Evolutionary conservation across 2,888 invertebrate species (phyloP).

Genomic region (Sminthurides aquaticus): DNA sequence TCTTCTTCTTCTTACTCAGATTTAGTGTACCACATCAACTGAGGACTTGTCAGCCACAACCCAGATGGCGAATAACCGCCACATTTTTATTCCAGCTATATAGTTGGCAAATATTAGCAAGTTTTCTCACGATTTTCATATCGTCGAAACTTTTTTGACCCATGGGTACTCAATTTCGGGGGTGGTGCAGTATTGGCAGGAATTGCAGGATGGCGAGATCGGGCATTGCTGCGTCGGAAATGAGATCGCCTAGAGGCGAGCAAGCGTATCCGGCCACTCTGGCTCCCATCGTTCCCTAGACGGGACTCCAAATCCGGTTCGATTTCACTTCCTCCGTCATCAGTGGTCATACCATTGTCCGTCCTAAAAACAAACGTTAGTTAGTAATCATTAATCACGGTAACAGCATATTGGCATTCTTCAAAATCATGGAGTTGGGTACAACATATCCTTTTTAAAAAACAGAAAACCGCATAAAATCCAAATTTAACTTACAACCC

Average conservation of each 20-base stretch:
- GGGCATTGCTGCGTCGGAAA: slow-evolving; percentile 1
- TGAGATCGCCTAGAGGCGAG: slow-evolving; percentile 4
- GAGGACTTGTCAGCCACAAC: no score
- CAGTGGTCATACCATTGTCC: slow-evolving; percentile 13
- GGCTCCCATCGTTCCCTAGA: slow-evolving; percentile 3
- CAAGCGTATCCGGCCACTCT: slow-evolving; percentile 6
- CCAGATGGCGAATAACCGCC: no score
- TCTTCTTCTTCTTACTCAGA: neutral
- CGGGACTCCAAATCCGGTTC: slow-evolving; percentile 3
- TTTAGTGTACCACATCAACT: neutral
- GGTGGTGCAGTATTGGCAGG: slow-evolving; percentile 25
- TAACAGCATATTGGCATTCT: no score
- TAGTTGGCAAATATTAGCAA: no score
- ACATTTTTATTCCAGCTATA: no score
- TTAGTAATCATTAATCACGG: no score
- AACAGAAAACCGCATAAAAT: no score
- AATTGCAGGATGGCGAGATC: slow-evolving; percentile 27
- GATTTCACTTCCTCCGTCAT: slow-evolving; percentile 20
- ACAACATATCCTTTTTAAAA: no score
- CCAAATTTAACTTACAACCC: slow-evolving; percentile 1
- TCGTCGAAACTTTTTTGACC: slow-evolving; percentile 27
- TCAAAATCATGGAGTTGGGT: no score
- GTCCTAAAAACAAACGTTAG: neutral
- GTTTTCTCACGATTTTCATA: slow-evolving; percentile 30
- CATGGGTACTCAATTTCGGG: slow-evolving; percentile 11